Base-by-base conservation (phyloP, 2,113 vertebrate genomes). In the Centropristis striata region DNA sequence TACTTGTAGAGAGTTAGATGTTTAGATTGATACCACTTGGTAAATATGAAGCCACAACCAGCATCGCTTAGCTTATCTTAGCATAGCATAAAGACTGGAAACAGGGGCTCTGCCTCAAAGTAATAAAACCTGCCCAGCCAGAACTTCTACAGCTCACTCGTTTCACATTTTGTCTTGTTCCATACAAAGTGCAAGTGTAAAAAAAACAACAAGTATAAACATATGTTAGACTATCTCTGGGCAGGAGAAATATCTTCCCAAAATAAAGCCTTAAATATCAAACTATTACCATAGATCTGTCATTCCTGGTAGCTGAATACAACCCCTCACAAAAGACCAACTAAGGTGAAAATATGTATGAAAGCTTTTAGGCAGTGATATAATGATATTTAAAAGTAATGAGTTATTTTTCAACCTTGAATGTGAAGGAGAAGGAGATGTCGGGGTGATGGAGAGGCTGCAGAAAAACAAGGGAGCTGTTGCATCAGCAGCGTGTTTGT, bases 401-500 rank as follows among this genome's bases (percentile, higher is more conserved):
- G n/a, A 10, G 42, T 39, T 51, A 23, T 42, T 66, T 65, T 71
- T 59, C 37, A 66, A 54, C 16, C 14, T 23, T 4, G 42, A 64
- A 44, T 21, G 32, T 8, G 42, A 27, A 49, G 28, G 57, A 71
- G 23, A 67, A 46, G 28, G 53, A 66, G 21, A 67, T 32, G 23
- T 49, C 21, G 16, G 4, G 14, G n/a, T 27, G 65, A 49, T 23
- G 27, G 37, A 47, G 54, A 78, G 27, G 50, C 64, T 10, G 20
- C 37, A 27, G 15, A 66, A 25, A 66, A 25, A 66, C 47, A 18
- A 28, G 11, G 21, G 20, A 36, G 12, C 42, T 25, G 20, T 32
- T 54, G 25, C 57, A 57, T 39, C 25, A 74, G 69, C 25, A 60
- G 32, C 71, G 41, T 75, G 69, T 75, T 57, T 44, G 50, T 53